phyloP scores from a whole-genome alignment of 1,140 invertebrate genomes.

The Drosophila pruinosa region DNA sequence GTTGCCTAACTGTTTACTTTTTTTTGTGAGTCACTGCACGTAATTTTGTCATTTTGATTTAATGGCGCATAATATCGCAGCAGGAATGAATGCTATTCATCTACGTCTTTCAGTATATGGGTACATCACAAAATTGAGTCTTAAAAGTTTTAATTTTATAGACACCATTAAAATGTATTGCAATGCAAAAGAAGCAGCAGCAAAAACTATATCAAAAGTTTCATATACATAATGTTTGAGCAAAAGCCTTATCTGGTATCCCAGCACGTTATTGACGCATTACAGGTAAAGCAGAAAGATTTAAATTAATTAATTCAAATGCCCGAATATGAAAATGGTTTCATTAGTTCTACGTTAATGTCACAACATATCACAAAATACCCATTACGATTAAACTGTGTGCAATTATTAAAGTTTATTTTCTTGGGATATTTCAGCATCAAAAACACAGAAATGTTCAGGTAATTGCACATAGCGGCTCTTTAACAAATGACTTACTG shows the following conservation, averaged over 20 bases:
- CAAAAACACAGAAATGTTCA: too few species aligned
- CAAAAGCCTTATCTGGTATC: too few species aligned
- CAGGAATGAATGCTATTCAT: not conserved
- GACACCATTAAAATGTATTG: not conserved
- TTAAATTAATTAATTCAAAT: conserved; percentile 21
- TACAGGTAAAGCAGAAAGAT: not conserved
- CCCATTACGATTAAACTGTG: not conserved
- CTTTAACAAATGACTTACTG: too few species aligned
- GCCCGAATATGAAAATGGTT: conserved; percentile 8
- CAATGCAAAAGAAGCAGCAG: not conserved
- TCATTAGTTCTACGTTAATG: not conserved
- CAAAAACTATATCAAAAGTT: too few species aligned
- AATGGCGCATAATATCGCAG: conserved; percentile 37
- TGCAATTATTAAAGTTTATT: too few species aligned
- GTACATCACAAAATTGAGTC: conserved; percentile 25
- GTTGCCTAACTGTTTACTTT: too few species aligned
- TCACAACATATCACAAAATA: not conserved
- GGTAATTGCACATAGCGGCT: too few species aligned
- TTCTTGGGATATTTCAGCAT: too few species aligned
- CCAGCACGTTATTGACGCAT: too few species aligned
- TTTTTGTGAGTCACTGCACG: conserved; percentile 32
- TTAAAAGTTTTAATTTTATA: conserved; percentile 35
- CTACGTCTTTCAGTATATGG: not conserved
- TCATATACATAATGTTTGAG: too few species aligned
- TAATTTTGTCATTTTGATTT: conserved; percentile 43